Conservation (phyloP, 2,797 vertebrate species). For the Mormyrus hasselquistii region DNA sequence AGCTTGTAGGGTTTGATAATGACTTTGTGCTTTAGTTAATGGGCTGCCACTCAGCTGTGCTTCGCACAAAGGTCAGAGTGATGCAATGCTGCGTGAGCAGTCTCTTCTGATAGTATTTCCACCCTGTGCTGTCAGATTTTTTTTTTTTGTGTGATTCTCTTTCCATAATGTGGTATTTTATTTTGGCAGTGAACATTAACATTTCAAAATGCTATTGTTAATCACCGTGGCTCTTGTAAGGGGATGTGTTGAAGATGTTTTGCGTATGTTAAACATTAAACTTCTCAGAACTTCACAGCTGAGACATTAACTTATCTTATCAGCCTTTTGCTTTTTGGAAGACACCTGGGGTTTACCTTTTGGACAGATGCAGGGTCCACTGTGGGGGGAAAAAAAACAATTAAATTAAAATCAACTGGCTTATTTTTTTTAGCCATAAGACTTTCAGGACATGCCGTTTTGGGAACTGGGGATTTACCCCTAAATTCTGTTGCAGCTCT, state of each 20-base stretch:
- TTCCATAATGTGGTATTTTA: not conserved
- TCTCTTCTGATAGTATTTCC: not conserved
- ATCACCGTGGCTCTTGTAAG: not conserved
- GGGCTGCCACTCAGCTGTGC: not conserved
- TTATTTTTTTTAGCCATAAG: not conserved
- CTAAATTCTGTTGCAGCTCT: not conserved
- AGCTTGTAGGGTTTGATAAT: not conserved
- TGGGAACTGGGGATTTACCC: not conserved
- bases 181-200: not conserved
- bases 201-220: not conserved
- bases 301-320: slow-evolving; percentile 6
- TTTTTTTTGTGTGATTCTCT: too few relatives aligned
- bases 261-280: not conserved
- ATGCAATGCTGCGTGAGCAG: not conserved
- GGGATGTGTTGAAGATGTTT: not conserved
- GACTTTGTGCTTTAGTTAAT: not conserved
- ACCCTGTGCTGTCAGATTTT: not conserved
- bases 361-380: not conserved
- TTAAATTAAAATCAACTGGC: not conserved
- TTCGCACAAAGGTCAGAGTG: slow-evolving; percentile 11
- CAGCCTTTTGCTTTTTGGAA: not conserved
- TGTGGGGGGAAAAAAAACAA: not conserved
- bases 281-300: not conserved
- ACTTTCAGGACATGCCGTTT: not conserved
- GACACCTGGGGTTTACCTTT: not conserved